A percentile compares a stretch with the other conserved stretches of the same genome.
phyloP scores from a whole-genome alignment of 2,113 vertebrate genomes.

The Gorsachius goisagi region DNA sequence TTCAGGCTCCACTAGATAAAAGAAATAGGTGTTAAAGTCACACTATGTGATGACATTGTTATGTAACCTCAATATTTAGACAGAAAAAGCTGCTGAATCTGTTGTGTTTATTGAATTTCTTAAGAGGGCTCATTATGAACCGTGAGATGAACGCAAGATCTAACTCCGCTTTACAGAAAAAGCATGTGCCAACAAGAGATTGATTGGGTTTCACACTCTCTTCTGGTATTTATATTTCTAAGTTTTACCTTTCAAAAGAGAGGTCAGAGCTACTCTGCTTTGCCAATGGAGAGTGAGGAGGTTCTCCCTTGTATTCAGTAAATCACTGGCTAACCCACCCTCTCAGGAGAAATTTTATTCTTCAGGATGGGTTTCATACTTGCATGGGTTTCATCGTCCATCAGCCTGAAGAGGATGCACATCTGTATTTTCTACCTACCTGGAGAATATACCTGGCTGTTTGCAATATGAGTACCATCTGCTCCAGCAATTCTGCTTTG shows the following conservation, averaged over 20 bases:
- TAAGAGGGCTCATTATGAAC: not conserved
- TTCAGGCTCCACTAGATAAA: not conserved
- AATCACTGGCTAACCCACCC: not conserved
- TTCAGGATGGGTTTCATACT: not conserved
- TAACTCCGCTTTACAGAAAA: not conserved
- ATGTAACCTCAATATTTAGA: not conserved
- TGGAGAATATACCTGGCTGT: not conserved
- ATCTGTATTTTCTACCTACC: not conserved
- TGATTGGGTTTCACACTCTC: not conserved
- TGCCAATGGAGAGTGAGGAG: not conserved
- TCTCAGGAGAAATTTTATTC: not conserved
- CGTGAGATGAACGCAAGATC: fast-evolving
- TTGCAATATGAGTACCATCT: not conserved
- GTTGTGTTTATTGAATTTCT: not conserved
- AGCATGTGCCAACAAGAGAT: not conserved
- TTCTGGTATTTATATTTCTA: not conserved
- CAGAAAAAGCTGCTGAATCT: not conserved
- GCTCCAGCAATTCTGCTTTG: not conserved
- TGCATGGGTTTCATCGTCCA: not conserved
- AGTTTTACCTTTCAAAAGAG: not conserved
- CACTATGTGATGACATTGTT: not conserved
- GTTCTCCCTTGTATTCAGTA: not conserved
- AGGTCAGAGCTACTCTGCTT: not conserved
- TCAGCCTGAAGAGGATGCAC: not conserved
- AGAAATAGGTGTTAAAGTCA: not conserved